Evolutionary conservation across 1,140 invertebrate genomes (phyloP).

Genomic region (Aradophagus sp.): DNA sequence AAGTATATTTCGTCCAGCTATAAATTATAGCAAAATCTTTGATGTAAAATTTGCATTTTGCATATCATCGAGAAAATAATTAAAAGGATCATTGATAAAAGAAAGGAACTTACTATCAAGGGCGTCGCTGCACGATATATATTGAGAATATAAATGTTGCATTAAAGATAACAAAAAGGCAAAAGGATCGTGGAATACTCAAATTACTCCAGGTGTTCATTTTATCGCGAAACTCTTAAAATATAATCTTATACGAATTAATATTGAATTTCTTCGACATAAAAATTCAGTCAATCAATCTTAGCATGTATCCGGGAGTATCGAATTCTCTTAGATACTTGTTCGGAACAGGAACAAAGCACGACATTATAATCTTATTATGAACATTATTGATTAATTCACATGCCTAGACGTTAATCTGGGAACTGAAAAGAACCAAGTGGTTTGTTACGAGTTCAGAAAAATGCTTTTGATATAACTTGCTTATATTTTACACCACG

Average conservation of each 20-base stretch:
- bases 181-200: slow-evolving; percentile 18
- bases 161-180: slow-evolving; percentile 23
- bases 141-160: slow-evolving; percentile 19
- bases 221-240: slow-evolving; percentile 27
- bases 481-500: slow-evolving; percentile 8
- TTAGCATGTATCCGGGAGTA: no score
- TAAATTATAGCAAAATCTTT: no score
- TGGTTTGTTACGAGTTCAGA: slow-evolving; percentile 7
- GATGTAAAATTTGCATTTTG: no score
- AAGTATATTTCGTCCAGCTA: no score
- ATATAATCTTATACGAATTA: slow-evolving; percentile 30
- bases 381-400: slow-evolving; percentile 17
- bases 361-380: slow-evolving; percentile 16
- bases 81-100: no score
- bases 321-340: slow-evolving; percentile 8
- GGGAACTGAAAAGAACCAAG: slow-evolving; percentile 9
- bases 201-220: slow-evolving; percentile 19
- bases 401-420: background rate
- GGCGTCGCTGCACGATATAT: no score
- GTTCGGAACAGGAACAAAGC: slow-evolving; percentile 27
- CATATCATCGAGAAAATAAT: no score
- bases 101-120: no score
- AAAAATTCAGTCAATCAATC: no score
- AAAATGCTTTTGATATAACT: slow-evolving; percentile 14
- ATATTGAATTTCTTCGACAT: slow-evolving; percentile 28